Evolutionary conservation across 2,888 invertebrate genomes (phyloP), one percentile per base, ranked within the genome.

Genomic region (Trichogramma dendrolimi): DNA sequence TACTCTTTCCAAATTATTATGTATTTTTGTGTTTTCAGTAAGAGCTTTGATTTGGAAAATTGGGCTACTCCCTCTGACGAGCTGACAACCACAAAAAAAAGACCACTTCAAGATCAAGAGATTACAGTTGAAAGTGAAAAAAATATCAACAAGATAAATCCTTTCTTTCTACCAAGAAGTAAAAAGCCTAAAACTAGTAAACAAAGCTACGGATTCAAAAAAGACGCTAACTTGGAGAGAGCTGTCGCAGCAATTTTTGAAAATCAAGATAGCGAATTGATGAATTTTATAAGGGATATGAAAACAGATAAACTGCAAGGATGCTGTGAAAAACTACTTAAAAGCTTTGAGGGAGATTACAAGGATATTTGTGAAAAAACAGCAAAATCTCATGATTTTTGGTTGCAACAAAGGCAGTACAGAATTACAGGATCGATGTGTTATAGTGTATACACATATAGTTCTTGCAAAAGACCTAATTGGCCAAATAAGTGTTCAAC

Each of bases 401-500:
- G 69, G 67, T 43, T 55, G 11, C 41, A 58, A 14, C 62, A 67
- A 43, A 55, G 67, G 50, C 44, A 57, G 47, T 64, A 52, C 49
- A 55, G 65, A 4, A 65, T 68, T n/a, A 67, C 68, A 43, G 69
- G 67, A 4, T 62, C 68, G 7, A 65, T 51, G 42, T 69, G 69
- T 46, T 71, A 70, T 51, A 42, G 52, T 14, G 51, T 69, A 6
- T 70, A 58, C 52, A 70, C 69, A 4, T 70, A 69, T 51, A 55
- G 60, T 6, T 58, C 42, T 7, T 65, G 65, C 58, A 68, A 69
- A 58, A 67, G 66, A 42, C 64, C 67, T 4, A 55, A 70, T 58
- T 68, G 68, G 69, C 27, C 53, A 10, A 66, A 64, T 48, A 68
- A 69, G 55, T 62, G 60, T 57, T 40, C 59, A 4, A n/a, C 51